A percentile compares a stretch with the other conserved stretches of the same genome.
phyloP scores from a whole-genome alignment of 2,888 invertebrate species.

The Macrosiphum euphorbiae region DNA sequence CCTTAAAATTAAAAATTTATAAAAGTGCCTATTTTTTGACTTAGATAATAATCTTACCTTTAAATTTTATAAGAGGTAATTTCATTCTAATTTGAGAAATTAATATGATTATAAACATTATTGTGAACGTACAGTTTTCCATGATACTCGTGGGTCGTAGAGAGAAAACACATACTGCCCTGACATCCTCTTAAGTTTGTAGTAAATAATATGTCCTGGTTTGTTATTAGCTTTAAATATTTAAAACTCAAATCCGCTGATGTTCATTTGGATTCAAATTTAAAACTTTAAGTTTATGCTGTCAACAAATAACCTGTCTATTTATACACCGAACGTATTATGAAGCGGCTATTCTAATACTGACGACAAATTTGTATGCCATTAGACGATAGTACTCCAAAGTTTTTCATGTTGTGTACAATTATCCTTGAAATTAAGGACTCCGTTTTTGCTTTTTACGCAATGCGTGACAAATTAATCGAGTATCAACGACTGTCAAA shows the following conservation, averaged over 20 bases:
- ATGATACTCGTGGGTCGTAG: too few relatives aligned
- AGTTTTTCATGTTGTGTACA: slow-evolving; percentile 12
- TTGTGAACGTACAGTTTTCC: too few relatives aligned
- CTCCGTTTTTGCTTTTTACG: background rate
- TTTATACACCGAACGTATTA: background rate
- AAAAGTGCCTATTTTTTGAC: too few relatives aligned
- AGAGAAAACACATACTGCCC: too few relatives aligned
- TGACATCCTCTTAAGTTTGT: background rate
- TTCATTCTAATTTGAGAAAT: too few relatives aligned
- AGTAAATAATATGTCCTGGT: background rate
- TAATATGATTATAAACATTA: too few relatives aligned
- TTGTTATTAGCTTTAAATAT: background rate
- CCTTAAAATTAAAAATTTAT: too few relatives aligned
- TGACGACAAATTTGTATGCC: slow-evolving; percentile 28
- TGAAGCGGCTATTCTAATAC: background rate
- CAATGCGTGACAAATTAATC: background rate
- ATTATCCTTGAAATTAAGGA: background rate
- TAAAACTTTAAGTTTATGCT: background rate
- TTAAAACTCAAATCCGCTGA: background rate
- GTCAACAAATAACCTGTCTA: background rate
- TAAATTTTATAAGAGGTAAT: too few relatives aligned
- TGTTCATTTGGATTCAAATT: background rate
- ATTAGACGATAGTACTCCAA: background rate
- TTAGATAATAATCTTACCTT: too few relatives aligned
- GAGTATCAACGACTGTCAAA: background rate